Evolutionary conservation across 2,888 invertebrate species (phyloP).

Genomic region (Macaria notata): DNA sequence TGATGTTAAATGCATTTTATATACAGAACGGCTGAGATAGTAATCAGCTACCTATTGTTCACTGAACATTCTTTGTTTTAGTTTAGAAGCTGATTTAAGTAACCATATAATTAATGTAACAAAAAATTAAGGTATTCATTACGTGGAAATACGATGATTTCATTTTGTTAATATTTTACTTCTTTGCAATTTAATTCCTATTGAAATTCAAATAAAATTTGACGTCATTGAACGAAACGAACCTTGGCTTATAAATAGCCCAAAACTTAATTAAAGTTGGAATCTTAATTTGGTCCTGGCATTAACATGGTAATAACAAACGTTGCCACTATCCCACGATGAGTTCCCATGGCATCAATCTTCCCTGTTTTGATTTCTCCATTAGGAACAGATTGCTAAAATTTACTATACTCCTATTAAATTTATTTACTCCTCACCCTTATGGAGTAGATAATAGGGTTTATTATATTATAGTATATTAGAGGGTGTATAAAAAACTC

Average conservation of each 20-base stretch:
- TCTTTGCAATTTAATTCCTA: too few species aligned
- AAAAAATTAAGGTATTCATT: not conserved
- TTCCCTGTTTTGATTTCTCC: conserved; percentile 72
- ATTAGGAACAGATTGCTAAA: conserved; percentile 65
- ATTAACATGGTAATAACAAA: conserved; percentile 34
- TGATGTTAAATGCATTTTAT: conserved; percentile 6
- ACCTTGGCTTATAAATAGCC: not conserved
- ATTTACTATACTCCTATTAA: conserved; percentile 28
- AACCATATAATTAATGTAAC: not conserved
- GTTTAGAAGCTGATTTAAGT: conserved; percentile 14
- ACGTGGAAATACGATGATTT: too few species aligned
- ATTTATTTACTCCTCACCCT: conserved; percentile 17
- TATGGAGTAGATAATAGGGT: conserved; percentile 27
- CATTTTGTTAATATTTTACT: too few species aligned
- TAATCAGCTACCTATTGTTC: conserved; percentile 15
- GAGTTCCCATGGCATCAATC: conserved; percentile 72
- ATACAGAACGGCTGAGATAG: conserved; percentile 7
- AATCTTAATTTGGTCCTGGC: not conserved
- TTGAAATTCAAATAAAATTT: too few species aligned
- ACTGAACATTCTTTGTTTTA: conserved; percentile 16
- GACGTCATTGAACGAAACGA: not conserved
- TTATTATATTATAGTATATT: conserved; percentile 25
- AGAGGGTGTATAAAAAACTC: conserved; percentile 44
- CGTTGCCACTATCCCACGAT: conserved; percentile 55
- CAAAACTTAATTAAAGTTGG: not conserved